Percentiles rank a stretch among this genome's conserved stretches.
Evolutionary conservation across 2,888 invertebrate genomes (phyloP).

Genomic region (Hyposoter dolosus): DNA sequence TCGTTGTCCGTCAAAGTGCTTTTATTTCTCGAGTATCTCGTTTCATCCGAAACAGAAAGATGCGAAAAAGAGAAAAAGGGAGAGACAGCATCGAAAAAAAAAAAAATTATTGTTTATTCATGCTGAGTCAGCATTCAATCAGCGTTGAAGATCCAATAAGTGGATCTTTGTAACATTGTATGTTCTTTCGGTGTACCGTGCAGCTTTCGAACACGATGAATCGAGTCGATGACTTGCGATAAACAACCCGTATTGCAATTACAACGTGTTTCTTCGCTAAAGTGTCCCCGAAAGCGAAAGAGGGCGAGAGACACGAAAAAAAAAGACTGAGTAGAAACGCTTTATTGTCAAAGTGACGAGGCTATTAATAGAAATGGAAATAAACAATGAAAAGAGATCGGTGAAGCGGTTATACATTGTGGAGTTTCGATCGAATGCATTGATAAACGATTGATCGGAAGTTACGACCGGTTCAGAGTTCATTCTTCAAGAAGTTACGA

Average conservation of each 20-base stretch:
- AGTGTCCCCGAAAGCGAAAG: not conserved
- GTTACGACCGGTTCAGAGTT: constrained; percentile 33
- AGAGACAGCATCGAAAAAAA: not conserved
- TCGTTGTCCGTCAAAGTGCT: not conserved
- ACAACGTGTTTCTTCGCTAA: constrained; percentile 19
- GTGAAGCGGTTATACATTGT: constrained; percentile 4
- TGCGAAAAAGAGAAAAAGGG: not conserved
- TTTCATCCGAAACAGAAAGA: constrained; percentile 1
- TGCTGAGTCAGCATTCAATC: constrained; percentile 50
- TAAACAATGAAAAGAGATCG: not conserved
- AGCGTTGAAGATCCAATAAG: constrained; percentile 16
- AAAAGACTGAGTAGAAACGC: not conserved
- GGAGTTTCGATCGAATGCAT: constrained; percentile 29
- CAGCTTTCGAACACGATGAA: constrained; percentile 29
- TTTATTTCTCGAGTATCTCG: not conserved
- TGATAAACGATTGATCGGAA: constrained; percentile 36
- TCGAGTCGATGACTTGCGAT: constrained; percentile 38
- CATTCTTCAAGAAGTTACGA: constrained; percentile 17
- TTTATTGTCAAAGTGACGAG: constrained; percentile 5
- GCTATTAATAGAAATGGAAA: not conserved
- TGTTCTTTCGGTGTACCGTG: constrained; percentile 3
- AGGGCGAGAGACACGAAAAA: not conserved
- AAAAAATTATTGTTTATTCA: constrained; percentile 42
- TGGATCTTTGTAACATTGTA: constrained; percentile 21
- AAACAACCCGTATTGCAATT: constrained; percentile 22